Evolutionary conservation across 2,888 invertebrate genomes (phyloP).

Genomic region (Adineta ricciae): DNA sequence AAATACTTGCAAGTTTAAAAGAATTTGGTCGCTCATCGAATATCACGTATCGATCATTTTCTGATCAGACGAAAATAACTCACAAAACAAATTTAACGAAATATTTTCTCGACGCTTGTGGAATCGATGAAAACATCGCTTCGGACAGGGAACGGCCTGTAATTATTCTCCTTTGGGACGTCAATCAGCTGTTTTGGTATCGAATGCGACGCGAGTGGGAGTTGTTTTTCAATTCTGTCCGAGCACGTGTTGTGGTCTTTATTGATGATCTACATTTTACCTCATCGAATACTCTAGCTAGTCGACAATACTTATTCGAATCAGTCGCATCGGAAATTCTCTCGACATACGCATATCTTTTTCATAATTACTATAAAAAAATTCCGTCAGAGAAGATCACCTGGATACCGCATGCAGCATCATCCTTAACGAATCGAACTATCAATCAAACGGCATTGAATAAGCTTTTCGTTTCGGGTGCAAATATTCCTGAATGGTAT

Average conservation of each 20-base stretch:
- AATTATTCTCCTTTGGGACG: background rate
- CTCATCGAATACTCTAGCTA: background rate
- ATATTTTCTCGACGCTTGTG: background rate
- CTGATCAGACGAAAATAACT: background rate
- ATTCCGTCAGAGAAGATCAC: background rate
- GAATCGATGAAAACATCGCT: background rate
- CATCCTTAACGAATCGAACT: background rate
- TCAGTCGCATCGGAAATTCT: background rate
- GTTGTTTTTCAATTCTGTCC: background rate
- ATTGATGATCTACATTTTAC: slow-evolving; percentile 13
- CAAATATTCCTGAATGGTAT: background rate
- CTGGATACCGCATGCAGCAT: background rate
- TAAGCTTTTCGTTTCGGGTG: background rate
- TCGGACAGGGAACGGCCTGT: background rate
- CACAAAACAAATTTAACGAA: background rate
- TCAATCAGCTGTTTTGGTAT: background rate
- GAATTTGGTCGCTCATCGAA: background rate
- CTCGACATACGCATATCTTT: background rate
- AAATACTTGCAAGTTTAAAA: background rate
- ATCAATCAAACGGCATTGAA: background rate
- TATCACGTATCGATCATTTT: background rate
- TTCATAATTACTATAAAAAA: background rate
- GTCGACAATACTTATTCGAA: background rate
- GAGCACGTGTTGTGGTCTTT: background rate
- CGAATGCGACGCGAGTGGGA: background rate